Conservation (phyloP, 2,888 invertebrate genomes). For the Caradrina kadenii region DNA sequence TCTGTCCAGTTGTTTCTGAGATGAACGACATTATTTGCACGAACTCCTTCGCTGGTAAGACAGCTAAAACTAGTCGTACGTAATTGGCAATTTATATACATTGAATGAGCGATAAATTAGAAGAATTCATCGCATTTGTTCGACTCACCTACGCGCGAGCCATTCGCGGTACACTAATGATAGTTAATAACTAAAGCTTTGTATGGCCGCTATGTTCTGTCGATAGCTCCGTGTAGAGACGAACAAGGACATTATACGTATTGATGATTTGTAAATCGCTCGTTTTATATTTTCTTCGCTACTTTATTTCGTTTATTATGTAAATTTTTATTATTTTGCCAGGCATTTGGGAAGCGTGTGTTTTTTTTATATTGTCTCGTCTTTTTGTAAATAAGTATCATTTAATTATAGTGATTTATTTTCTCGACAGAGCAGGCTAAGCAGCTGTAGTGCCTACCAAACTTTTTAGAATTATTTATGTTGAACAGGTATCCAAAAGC, state of each 20-base stretch:
- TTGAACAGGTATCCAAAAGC: too few species aligned
- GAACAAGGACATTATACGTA: constrained; percentile 50
- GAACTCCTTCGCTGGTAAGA: constrained; percentile 63
- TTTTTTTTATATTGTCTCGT: constrained; percentile 3
- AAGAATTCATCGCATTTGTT: constrained; percentile 76
- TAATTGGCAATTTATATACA: constrained; percentile 85
- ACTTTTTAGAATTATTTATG: background rate
- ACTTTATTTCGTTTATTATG: constrained; percentile 48
- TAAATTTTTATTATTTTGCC: constrained; percentile 30
- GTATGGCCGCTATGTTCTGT: constrained; percentile 63
- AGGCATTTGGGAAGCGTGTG: constrained; percentile 1
- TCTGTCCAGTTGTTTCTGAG: constrained; percentile 15
- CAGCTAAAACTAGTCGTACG: constrained; percentile 73
- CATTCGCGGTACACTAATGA: constrained; percentile 70
- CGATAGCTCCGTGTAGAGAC: constrained; percentile 18
- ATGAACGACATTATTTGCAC: constrained; percentile 18
- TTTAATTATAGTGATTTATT: constrained; percentile 30
- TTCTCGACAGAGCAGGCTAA: background rate
- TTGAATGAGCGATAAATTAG: constrained; percentile 80
- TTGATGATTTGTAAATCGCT: constrained; percentile 60
- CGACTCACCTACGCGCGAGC: constrained; percentile 71
- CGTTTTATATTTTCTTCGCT: constrained; percentile 51
- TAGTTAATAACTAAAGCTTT: constrained; percentile 71
- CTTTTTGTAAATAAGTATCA: constrained; percentile 13
- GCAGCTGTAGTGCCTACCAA: background rate